Evolutionary conservation across 2,888 invertebrate species (phyloP), one percentile per base, ranked within the genome.

Genomic region (Tridacna crocea): DNA sequence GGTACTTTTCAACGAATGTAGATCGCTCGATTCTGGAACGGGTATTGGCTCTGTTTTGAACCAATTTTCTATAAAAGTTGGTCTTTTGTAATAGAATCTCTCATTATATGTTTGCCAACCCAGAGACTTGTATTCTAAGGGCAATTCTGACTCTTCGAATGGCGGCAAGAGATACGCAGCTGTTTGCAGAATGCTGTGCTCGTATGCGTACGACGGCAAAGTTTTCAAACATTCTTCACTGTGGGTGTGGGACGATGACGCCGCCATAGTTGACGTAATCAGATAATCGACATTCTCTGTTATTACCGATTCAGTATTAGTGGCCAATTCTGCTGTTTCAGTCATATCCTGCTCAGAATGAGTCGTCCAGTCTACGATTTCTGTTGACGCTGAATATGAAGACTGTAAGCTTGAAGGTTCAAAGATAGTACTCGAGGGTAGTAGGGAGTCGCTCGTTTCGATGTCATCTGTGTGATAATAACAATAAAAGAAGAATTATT

Each of bases 211-310:
- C 15, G 70, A 51, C 15, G 48, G 70, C 10, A 70, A 17, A 19
- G 70, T 51, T 19, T 48, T 46, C 47, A 70, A 51, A 51, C 70
- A 70, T 51, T 70, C 70, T 26, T 70, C 70, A 26, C 70, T 70
- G 26, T 70, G 70, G 0, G 70, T 70, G 24, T 70, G 70, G 0
- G 26, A 51, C 12, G 70, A 24, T 24, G 61, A 24, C 61, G n/a
- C 19, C 26, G 19, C 22, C 19, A 55, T 2, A 19, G 19, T 10
- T 19, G 55, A 55, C 36, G 36, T 36, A 36, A 36, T 36, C 36
- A 36, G 36, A 36, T 36, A 8, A 36, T 36, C 36, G 2, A 36
- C 36, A 36, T 8, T 36, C 36, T 36, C 36, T 36, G 36, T 36
- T 36, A 36, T 36, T 36, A 36, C 36, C 36, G 36, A 36, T 36